These are phyloP conservation scores for Benitochromis conjunctus DNA, from an alignment of 2,113 vertebrate species.

Conservation along the genomic window DNA sequence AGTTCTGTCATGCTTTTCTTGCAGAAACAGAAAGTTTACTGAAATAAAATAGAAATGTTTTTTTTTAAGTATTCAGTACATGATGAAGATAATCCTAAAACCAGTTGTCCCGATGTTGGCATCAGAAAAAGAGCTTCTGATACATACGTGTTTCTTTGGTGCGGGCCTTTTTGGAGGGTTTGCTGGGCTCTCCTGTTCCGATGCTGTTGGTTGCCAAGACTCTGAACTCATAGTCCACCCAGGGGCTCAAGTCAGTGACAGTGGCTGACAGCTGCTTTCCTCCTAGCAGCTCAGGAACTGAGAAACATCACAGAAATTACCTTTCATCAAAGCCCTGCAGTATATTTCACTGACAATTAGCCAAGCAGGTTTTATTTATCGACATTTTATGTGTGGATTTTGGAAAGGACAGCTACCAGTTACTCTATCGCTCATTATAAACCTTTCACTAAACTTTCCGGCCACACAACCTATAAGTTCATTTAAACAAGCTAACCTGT, in stretches of 20 bases:
- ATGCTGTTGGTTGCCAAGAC: conserved; percentile 88
- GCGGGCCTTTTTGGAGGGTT: conserved; percentile 82
- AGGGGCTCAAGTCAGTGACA: conserved; percentile 87
- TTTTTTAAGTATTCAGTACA: neutral
- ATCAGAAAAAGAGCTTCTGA: neutral
- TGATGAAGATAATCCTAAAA: neutral
- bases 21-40: neutral
- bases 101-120: neutral
- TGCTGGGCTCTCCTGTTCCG: conserved; percentile 92
- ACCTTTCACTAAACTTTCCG: neutral
- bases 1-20: neutral
- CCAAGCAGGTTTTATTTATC: conserved; percentile 26
- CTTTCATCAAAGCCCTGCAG: conserved; percentile 43
- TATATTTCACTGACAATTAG: conserved; percentile 8
- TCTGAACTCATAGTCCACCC: conserved; percentile 95
- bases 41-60: neutral
- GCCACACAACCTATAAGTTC: neutral
- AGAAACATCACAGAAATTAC: conserved; percentile 38
- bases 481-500: conserved; percentile 75
- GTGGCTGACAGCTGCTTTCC: conserved; percentile 85
- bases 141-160: conserved; percentile 89
- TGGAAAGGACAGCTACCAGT: neutral
- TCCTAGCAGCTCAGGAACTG: conserved; percentile 85
- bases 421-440: neutral
- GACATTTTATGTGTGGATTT: neutral